Base-by-base conservation (phyloP, 2,113 vertebrate genomes). In the Elgaria multicarinata region DNA sequence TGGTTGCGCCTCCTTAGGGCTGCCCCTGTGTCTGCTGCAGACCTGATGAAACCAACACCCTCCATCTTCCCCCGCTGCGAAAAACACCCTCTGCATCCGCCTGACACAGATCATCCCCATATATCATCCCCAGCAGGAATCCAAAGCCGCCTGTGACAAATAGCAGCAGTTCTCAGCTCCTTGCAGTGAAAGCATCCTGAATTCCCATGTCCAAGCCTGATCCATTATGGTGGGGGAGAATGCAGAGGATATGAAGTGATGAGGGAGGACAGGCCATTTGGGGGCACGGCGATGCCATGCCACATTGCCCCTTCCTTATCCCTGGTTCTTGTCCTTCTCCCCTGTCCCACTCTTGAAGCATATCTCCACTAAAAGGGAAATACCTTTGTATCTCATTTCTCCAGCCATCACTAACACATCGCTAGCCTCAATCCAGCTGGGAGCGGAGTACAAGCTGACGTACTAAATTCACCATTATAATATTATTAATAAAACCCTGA, bases 101-200 rank as follows among this genome's bases (percentile, higher is more conserved):
- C 82, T 71, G 83, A 89, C 82, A 89, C 75, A n/a, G n/a, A 85
- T 69, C 44, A 1, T 75, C 46, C 88, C 88, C 88, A 69, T n/a
- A n/a, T n/a, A 85, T 69, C 44, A 1, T 75, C 46, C 88, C 88
- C 88, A 69, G 88, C 82, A 42, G 81, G 88, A 6, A 83, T 84
- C 72, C 36, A 64, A 31, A 78, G 74, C 74, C 9, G 42, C 75
- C 82, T 55, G 24, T 42, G 72, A 77, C 72, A 84, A 85, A 78
- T 33, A n/a, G 39, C 13, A 18, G 81, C n/a, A 8, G 39, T 62
- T 78, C 62, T 55, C 26, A 20, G n/a, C 58, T 77, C n/a, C 88
- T 44, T 33, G 55, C 22, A 8, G 81, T 2, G n/a, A 50, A 84
- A 6, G 5, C n/a, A 46, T 46, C 33, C 80, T 28, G 44, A 66